Conservation (phyloP, 2,797 vertebrate genomes). For the Enoplosus armatus region DNA sequence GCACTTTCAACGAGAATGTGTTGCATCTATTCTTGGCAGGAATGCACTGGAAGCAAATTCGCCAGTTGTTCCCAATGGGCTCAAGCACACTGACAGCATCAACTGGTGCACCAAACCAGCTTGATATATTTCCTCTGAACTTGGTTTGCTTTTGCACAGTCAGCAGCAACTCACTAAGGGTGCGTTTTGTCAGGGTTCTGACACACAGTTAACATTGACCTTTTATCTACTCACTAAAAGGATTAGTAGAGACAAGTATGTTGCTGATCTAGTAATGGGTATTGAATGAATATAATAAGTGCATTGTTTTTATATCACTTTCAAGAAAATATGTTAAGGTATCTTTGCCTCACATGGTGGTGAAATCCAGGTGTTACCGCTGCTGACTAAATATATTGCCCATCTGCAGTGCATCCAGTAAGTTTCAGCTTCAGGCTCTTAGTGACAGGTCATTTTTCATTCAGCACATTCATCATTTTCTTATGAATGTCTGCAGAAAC, state of each 20-base stretch:
- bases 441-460: neutral
- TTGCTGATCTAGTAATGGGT: neutral
- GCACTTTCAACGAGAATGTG: conserved; percentile 19
- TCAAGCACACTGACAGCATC: conserved; percentile 30
- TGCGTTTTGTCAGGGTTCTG: neutral
- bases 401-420: conserved; percentile 6
- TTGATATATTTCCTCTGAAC: conserved; percentile 13
- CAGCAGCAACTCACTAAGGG: neutral
- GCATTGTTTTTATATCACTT: neutral
- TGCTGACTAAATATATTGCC: conserved; percentile 4
- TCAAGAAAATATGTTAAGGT: neutral
- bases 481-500: neutral
- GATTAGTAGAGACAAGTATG: neutral
- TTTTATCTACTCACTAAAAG: neutral
- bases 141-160: conserved; percentile 19
- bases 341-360: neutral
- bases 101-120: conserved; percentile 12
- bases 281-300: neutral
- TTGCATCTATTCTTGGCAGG: conserved; percentile 53
- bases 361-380: conserved; percentile 15
- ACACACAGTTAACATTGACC: neutral
- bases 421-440: neutral
- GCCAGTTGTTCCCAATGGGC: conserved; percentile 36
- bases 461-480: neutral
- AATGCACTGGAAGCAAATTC: conserved; percentile 51